Conservation (phyloP, 2,113 vertebrate genomes). For the Silurus meridionalis region DNA sequence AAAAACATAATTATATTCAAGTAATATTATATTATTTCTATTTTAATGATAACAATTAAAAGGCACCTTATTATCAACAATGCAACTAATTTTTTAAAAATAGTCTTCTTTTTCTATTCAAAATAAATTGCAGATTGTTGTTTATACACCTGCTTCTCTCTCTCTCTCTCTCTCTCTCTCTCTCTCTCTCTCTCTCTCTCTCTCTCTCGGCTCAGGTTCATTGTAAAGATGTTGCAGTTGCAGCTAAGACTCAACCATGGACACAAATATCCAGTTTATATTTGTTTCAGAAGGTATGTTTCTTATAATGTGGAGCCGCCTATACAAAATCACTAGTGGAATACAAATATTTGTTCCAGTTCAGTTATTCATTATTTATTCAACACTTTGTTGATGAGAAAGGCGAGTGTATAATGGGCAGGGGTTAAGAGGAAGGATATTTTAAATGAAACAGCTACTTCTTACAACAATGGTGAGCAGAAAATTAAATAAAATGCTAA, state of each 20-base stretch:
- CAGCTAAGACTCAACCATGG: not conserved
- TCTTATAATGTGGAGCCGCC: not conserved
- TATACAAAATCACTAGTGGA: not conserved
- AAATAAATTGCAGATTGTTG: not conserved
- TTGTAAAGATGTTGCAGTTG: not conserved
- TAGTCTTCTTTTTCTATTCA: not conserved
- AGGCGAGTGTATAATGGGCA: not conserved
- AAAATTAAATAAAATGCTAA: not conserved
- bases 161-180: not conserved
- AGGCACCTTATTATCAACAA: not conserved
- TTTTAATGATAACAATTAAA: constrained; percentile 15
- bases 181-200: not conserved
- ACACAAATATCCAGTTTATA: not conserved
- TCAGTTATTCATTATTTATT: no score
- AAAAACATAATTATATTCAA: not conserved
- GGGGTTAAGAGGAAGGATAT: not conserved
- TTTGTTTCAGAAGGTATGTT: not conserved
- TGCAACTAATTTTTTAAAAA: not conserved
- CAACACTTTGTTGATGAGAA: not conserved
- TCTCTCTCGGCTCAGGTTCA: not conserved
- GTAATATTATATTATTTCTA: not conserved
- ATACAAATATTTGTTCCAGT: not conserved
- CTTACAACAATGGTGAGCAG: not conserved
- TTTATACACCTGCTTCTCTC: not conserved
- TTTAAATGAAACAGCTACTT: not conserved